These are phyloP conservation scores for Synchiropus splendidus DNA, from an alignment of 2,113 vertebrate genomes.

Conservation along the genomic window DNA sequence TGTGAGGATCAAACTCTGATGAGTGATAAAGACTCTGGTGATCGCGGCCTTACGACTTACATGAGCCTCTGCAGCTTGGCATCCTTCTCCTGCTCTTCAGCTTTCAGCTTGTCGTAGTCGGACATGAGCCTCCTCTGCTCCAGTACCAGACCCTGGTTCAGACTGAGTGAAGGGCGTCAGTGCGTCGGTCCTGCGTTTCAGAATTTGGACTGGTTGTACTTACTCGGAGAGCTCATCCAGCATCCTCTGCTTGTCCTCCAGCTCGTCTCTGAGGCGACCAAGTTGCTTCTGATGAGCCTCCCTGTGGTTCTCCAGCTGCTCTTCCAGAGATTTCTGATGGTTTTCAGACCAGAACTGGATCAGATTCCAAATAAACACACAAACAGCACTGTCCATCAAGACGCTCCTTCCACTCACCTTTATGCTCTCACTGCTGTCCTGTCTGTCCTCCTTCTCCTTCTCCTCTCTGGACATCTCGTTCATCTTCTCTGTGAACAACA, in stretches of 20 bases:
- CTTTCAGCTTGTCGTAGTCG: slow-evolving; percentile 83
- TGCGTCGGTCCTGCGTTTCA: neutral
- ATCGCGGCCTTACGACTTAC: slow-evolving; percentile 25
- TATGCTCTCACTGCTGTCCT: slow-evolving; percentile 54
- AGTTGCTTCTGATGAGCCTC: slow-evolving; percentile 88
- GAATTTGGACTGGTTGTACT: slow-evolving; percentile 15
- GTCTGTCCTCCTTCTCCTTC: slow-evolving; percentile 56
- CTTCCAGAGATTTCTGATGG: slow-evolving; percentile 70
- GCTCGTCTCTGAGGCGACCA: slow-evolving; percentile 80
- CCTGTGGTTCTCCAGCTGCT: slow-evolving; percentile 85
- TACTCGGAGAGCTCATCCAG: slow-evolving; percentile 88
- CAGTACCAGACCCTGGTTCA: slow-evolving; percentile 83
- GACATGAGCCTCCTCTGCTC: slow-evolving; percentile 82
- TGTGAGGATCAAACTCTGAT: slow-evolving; percentile 37
- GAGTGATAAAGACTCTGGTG: neutral
- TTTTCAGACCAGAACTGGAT: neutral
- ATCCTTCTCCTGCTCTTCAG: slow-evolving; percentile 81
- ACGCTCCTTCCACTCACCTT: too few species aligned
- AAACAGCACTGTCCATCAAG: too few species aligned
- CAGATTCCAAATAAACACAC: too few species aligned
- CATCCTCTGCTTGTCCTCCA: slow-evolving; percentile 85
- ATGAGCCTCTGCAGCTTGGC: slow-evolving; percentile 73
- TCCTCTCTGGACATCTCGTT: slow-evolving; percentile 36
- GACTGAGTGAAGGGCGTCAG: slow-evolving; percentile 45
- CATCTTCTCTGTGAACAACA: slow-evolving; percentile 47